Evolutionary conservation across 1,140 invertebrate genomes (phyloP).

Genomic region (Popillia japonica): DNA sequence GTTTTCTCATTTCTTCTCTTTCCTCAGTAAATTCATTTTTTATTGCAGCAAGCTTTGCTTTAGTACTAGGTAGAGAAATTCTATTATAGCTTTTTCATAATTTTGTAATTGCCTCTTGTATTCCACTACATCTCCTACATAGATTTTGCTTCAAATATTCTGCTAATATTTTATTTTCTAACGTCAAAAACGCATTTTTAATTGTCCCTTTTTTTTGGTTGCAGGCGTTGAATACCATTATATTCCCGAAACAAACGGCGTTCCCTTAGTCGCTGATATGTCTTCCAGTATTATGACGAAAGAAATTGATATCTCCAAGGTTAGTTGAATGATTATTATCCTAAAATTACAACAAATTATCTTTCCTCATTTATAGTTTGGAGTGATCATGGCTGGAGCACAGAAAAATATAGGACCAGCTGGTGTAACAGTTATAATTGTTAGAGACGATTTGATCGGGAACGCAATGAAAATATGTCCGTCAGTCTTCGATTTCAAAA

Average conservation of each 20-base stretch:
- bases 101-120: too few relatives aligned
- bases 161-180: too few relatives aligned
- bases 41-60: too few relatives aligned
- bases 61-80: too few relatives aligned
- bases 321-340: constrained; percentile 59
- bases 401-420: constrained; percentile 98
- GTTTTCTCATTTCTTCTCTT: too few relatives aligned
- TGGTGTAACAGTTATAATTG: constrained; percentile 91
- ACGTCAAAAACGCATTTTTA: too few relatives aligned
- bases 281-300: constrained; percentile 95
- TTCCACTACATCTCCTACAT: too few relatives aligned
- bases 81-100: too few relatives aligned
- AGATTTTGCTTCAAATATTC: too few relatives aligned
- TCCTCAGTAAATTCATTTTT: too few relatives aligned
- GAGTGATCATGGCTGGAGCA: constrained; percentile 93
- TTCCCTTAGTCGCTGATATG: constrained; percentile 95
- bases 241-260: constrained; percentile 84
- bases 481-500: constrained; percentile 84
- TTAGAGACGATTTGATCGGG: constrained; percentile 91
- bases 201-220: too few relatives aligned
- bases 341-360: background rate
- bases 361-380: constrained; percentile 76
- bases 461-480: constrained; percentile 81
- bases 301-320: constrained; percentile 89
- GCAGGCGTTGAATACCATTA: constrained; percentile 90